Evolutionary conservation across 2,888 invertebrate species (phyloP), one percentile per base, ranked within the genome.

Genomic region (Erebia epiphron): DNA sequence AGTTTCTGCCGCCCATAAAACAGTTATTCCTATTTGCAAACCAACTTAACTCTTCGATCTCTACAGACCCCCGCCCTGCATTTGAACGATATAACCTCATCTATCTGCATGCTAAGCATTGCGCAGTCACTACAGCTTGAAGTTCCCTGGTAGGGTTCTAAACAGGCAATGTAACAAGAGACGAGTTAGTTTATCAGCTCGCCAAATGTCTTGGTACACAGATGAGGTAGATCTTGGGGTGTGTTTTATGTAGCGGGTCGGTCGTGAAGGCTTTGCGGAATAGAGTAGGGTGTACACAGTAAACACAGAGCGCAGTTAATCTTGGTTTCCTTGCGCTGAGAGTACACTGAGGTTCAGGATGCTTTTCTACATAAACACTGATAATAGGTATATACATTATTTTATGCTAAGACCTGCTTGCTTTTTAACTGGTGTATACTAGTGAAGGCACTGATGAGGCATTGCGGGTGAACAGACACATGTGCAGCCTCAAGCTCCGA

Each of bases 1-100:
- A 66, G 56, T 66, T 57, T 46, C 66, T 46, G 56, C 21, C 56
- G 64, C 35, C 64, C 21, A 56, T 56, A 66, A 56, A 66, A 66
- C 66, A 56, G 56, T 66, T 56, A 66, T 43, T 66, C 66, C 56
- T 43, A 46, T 66, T 66, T 56, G 66, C 66, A 57, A 66, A 66
- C 43, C 66, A 66, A 66, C 66, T 66, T 66, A 57, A 66, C 56
- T 65, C 65, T 66, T 66, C 56, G 66, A 56, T 57, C 66, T 54
- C 43, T 18, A 18, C 21, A 13, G 46, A 52, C 21, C 56, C n/a
- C 9, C 21, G 14, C 52, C 35, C 16, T 8, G 5, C 18, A 11
- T 35, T 16, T 4, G 7, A 2, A 64, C 11, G 52, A 11, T 5
- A 11, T 16, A 11, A 35, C 41, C 7, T 4, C 7, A 11, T 35